A percentile compares a stretch with the other conserved stretches of the same genome.
Conservation (phyloP, 1,140 invertebrate genomes). For the Bombus difficillimus region DNA sequence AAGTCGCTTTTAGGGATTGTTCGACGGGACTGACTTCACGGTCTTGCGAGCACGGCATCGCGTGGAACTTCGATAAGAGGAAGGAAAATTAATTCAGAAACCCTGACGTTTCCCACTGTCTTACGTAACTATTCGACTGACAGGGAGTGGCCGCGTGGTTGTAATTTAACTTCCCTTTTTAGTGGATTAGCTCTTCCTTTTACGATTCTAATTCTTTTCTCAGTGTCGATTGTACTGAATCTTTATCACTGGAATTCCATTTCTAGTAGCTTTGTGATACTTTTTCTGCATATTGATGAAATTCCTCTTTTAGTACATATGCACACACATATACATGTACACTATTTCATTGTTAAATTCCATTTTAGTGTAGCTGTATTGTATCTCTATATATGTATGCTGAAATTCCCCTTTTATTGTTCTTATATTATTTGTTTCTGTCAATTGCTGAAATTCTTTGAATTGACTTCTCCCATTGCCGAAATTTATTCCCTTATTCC, state of each 20-base stretch:
- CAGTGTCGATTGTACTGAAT: no score
- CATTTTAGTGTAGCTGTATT: background rate
- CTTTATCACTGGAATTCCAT: no score
- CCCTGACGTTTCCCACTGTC: background rate
- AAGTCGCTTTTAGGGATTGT: constrained; percentile 33
- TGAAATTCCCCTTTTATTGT: no score
- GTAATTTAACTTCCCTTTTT: background rate
- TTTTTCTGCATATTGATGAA: no score
- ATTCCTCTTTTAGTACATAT: background rate
- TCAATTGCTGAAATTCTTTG: background rate
- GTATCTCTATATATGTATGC: no score
- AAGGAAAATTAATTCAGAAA: background rate
- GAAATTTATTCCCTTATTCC: no score
- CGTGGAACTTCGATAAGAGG: background rate
- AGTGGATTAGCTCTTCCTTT: background rate
- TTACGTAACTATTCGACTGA: background rate
- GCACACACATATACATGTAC: background rate
- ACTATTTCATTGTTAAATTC: background rate
- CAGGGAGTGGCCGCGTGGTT: background rate
- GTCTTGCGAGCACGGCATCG: background rate
- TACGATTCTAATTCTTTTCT: no score
- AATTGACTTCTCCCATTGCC: background rate
- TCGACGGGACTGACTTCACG: constrained; percentile 8
- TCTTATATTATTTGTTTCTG: background rate
- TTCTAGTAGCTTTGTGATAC: no score